Evolutionary conservation across 1,140 invertebrate genomes (phyloP), one percentile per base, ranked within the genome.

Genomic region (Galendromus occidentalis): DNA sequence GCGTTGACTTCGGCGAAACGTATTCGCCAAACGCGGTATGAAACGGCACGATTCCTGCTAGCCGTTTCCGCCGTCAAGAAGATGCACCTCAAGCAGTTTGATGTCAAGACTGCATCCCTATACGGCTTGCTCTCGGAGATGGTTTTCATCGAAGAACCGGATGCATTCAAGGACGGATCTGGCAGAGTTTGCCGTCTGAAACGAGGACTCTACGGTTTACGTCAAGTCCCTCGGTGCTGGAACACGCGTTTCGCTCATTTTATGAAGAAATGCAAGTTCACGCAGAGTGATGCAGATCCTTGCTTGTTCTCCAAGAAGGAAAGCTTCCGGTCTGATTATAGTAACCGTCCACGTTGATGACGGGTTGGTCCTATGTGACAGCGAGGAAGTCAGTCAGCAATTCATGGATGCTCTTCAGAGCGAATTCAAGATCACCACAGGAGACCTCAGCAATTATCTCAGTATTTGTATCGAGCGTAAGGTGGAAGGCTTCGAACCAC

Each of bases 1-100:
- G 45, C 4, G 20, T 5, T 4, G 45, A 51, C 12, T 51, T 51
- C 28, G 4, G 12, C 33, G 75, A 78, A 69, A 78, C 71, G 33
- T 78, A 75, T 69, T 71, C 73, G 51, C 73, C 75, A 20, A 75
- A 70, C 70, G 7, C 45, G 72, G 17, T 73, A 70, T 45, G 68
- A 70, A 28, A 65, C 70, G 1, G 39, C 74, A 17, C 20, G 66
- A 25, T 44, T 44, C 42, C 20, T 71, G 14, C 30, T 71, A 2
- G 66, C 66, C n/a, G 29, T 69, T 29, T 66, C 67, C 22, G 65
- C 51, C 44, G 25, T 55, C 42, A 18, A 51, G 30, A 67, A 64
- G 33, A 44, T 69, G 17, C 7, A 45, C 2, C 18, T 69, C 29
- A 29, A 68, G 39, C 70, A 72, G 39, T 71, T 71, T 66, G 66